Evolutionary conservation across 2,113 vertebrate species (phyloP), one percentile per base, ranked within the genome.

Genomic region (Chamaea fasciata): DNA sequence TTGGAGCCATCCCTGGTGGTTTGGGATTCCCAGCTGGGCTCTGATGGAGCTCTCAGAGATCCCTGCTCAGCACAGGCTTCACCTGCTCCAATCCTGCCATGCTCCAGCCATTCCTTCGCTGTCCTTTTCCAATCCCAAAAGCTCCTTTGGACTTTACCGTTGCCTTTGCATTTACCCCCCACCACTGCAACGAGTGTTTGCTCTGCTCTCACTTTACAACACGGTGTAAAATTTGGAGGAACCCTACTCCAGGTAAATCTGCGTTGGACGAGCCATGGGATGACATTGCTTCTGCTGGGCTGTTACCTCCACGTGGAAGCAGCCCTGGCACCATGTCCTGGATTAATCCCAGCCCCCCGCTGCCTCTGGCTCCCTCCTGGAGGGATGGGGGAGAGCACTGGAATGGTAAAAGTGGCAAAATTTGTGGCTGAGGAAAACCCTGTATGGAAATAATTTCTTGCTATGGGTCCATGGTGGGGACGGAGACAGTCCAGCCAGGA

Each of bases 381-480:
- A 7, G 55, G 46, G 35, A 55, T 41, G 30, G 16, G 30, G 30
- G 24, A 62, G 24, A 68, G n/a, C 26, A 4, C 3, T 49, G 41
- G 70, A 26, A 42, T 42, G 63, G 47, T 7, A 13, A 42, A 69
- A 76, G 31, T 19, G 55, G 26, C 30, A 13, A 23, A 55, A 83
- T 5, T 5, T 6, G 8, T 11, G 62, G 11, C 1, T 63, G 70
- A 55, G 55, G 64, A 5, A 20, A 55, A 13, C 11, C 35, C 47
- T 55, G 11, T 1, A 35, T 21, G 41, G 49, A 47, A 70, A 55
- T 30, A 7, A 41, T 30, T 62, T 22, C 41, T 30, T 76, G 62
- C 63, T 23, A 0, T 6, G 10, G 14, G 24, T 31, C 6, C 6
- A 0, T 4, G n/a, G 13, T 26, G 49, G n/a, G 17, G 47, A 24